Base-by-base conservation (phyloP, 2,888 invertebrate genomes). In the Diogma glabrata region DNA sequence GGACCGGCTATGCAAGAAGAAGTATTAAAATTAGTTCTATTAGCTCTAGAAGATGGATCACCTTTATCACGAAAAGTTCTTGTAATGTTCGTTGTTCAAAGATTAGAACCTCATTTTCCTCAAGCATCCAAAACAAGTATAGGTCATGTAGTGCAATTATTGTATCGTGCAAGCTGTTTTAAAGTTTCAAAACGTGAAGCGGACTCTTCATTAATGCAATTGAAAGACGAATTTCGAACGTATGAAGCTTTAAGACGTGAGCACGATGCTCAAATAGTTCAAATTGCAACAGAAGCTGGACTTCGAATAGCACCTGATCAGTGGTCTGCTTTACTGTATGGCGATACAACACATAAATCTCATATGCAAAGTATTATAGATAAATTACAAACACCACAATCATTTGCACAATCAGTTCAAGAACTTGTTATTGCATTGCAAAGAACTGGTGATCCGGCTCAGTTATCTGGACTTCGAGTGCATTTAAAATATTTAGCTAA, bases 1-100 rank as follows among this genome's bases (percentile, higher is more conserved):
- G 97, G 97, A 7, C 96, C 96, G 58, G 96, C 93, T 20, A 96
- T 99, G 96, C 97, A 99, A 74, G 96, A 99, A 67, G 97, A 99
- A 71, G 96, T 97, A 50, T 74, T 99, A 28, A 91, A 89, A 64
- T 74, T 99, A 57, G 95, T 99, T 43, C 74, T 97, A 36, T 72
- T 96, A 55, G 94, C 96, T 0, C 71, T 99, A 47, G 94, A 95
- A 68, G 95, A 97, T 71, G 95, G 95, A 9, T 91, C 92, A 1
- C 90, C 93, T 4, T 72, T 96, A 55, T 94, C 93, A 1, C 78
- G 92, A 57, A 93, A 93, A 74, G 92, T 93, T 47, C 74, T 99
- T 61, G 97, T 99, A 56, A 91, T 97, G 90, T 99, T 95, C 75
- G 95, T 97, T 45, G 96, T 99, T 55, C 95, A 97, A 72, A 80